phyloP scores from a whole-genome alignment of 2,797 vertebrate species.

The Gymnocypris eckloni region DNA sequence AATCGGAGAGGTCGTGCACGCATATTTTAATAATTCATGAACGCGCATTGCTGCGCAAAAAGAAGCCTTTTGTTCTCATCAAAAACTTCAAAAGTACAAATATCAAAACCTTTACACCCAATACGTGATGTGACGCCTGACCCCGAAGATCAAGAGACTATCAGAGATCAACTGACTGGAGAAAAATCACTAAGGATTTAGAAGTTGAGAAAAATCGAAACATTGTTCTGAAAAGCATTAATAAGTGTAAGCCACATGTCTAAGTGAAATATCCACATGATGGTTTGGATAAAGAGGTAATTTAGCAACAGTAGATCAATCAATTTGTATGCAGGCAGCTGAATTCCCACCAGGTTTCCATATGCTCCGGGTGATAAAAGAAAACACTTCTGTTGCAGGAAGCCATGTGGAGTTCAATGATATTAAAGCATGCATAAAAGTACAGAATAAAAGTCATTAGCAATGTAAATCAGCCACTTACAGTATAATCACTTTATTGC shows the following conservation, averaged over 20 bases:
- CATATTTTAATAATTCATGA: conserved; percentile 30
- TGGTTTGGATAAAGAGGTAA: not conserved
- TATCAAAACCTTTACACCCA: conserved; percentile 2
- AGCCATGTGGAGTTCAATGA: conserved; percentile 16
- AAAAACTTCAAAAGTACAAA: conserved; percentile 16
- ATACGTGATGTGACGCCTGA: not conserved
- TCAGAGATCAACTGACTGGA: not conserved
- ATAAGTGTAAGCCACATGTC: not conserved
- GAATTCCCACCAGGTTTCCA: not conserved
- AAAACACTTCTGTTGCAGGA: not conserved
- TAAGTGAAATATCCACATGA: conserved; percentile 10
- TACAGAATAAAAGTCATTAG: conserved; percentile 15
- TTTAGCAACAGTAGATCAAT: conserved; percentile 21
- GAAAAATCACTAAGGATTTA: not conserved
- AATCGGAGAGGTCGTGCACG: not conserved
- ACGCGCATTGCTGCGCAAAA: not conserved
- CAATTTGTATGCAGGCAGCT: conserved; percentile 1
- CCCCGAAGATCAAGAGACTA: conserved; percentile 23
- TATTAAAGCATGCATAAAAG: conserved; percentile 30
- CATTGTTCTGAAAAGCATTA: not conserved
- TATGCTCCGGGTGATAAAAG: not conserved
- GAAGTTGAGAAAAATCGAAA: not conserved
- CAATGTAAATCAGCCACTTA: conserved; percentile 14
- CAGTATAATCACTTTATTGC: not conserved
- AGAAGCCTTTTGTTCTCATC: conserved; percentile 1